phyloP scores from a whole-genome alignment of 2,113 vertebrate genomes.

The Amphiprion ocellaris region DNA sequence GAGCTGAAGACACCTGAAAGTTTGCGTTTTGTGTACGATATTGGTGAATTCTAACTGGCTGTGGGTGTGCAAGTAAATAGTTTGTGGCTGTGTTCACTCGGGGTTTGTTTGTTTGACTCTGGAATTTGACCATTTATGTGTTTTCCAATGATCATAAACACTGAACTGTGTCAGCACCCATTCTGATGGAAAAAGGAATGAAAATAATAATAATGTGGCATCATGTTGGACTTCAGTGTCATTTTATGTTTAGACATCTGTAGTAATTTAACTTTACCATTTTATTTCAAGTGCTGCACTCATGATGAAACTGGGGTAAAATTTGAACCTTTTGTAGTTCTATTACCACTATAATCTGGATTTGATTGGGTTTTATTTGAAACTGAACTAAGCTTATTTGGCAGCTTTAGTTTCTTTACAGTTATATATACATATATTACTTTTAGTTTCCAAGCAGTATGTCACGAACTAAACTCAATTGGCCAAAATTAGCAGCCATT shows the following conservation, averaged over 20 bases:
- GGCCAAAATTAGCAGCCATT: no score
- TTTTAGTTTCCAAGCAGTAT: no score
- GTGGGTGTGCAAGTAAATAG: not conserved
- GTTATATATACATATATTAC: no score
- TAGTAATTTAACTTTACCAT: not conserved
- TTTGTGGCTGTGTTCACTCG: not conserved
- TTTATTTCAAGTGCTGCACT: not conserved
- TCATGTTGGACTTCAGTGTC: not conserved
- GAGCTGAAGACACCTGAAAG: not conserved
- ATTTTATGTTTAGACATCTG: not conserved
- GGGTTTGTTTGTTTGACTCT: not conserved
- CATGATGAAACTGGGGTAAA: no score
- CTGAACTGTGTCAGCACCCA: not conserved
- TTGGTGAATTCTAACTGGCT: constrained; percentile 8
- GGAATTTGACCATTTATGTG: not conserved
- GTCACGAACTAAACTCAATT: no score
- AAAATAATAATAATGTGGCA: not conserved
- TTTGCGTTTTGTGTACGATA: not conserved
- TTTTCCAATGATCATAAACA: not conserved
- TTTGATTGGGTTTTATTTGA: no score
- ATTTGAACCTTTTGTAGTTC: no score
- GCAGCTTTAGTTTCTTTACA: no score
- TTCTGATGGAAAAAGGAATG: not conserved
- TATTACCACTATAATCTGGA: no score
- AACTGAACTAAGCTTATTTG: no score